Base-by-base conservation (phyloP, 1,140 invertebrate genomes). In the Penaeus japonicus region DNA sequence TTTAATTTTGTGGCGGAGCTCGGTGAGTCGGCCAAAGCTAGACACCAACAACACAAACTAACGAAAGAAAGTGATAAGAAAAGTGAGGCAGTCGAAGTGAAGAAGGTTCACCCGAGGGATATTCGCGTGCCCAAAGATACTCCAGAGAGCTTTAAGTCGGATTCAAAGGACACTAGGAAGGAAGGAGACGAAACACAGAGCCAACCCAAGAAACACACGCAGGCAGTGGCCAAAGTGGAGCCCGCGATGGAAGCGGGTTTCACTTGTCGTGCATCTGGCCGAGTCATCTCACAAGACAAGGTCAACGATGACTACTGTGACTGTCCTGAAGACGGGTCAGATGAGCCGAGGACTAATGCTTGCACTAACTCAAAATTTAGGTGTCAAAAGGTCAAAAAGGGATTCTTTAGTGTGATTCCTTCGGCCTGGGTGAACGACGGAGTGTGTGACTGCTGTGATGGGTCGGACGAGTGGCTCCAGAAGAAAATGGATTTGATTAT, bases 381-480 rank as follows among this genome's bases (percentile, higher is more conserved):
- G 4, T 91, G 90, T 92, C 92, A 93, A 90, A 93, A 92, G 39
- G 30, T 39, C 70, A 77, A 55, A 15, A 77, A 73, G 24, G 80
- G 12, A 70, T 89, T 88, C 54, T 89, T 90, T 18, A 84, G 87
- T 75, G 90, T 89, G 22, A 85, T 91, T 55, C 88, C 90, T 20
- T 92, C 92, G 32, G 92, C 91, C 70, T 91, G 91, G 90, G 93
- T 93, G 4, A 93, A 93, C 91, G 93, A 93, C 92, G 93, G 93
- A 39, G 92, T 93, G 54, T 93, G 93, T 91, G 93, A 97, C 92
- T 97, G 92, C 73, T 96, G 96, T 92, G 96, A 97, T 93, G 96
- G 96, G 47, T 96, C 95, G 59, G 96, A 97, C 92, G 96, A 97
- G 92, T 95, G 95, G 94, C 53, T 90, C 24, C 91, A 91, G 47